Base-by-base conservation (phyloP, 2,888 invertebrate genomes). In the Diogma glabrata region DNA sequence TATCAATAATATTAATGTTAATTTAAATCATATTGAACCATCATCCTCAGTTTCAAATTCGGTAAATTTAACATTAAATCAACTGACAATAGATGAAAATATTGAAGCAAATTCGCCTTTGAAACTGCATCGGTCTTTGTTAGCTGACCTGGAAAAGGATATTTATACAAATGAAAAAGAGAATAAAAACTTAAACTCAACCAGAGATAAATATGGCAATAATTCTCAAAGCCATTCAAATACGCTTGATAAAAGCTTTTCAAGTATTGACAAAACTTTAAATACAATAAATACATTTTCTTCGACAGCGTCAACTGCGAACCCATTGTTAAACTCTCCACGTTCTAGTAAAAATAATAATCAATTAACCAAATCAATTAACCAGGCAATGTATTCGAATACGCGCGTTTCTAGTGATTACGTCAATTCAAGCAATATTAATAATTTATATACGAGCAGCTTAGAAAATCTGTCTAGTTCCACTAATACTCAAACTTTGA, bases 131-230 rank as follows among this genome's bases (percentile, higher is more conserved):
- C 72, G 76, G 8, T 73, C 72, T 14, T 81, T 83, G 55, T 70
- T 82, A 30, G 76, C 76, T 1, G 81, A 82, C 60, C 63, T 83
- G 47, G 83, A 84, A 62, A 81, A 79, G 57, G 77, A 76, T 58
- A 66, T 82, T 61, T 70, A 68, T 55, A 64, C 56, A 53, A 56
- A 51, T 45, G 56, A 57, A n/a, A 43, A 43, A 9, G 43, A 43
- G 6, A 43, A 14, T 22, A 43, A 43, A 43, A 43, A 43, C 4
- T 33, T 62, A 51, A 59, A 61, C 40, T 58, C 57, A 2, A 61
- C 60, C 51, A 69, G 66, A 55, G 67, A 70, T 19, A 68, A 43
- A 43, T 43, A 66, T 46, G 67, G 68, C 8, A 69, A 69, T 53
- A 63, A 65, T 1, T 50, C 63, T 4, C 67, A 67, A 56, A 61